phyloP scores from a whole-genome alignment of 2,797 vertebrate species.

The Semaprochilodus insignis region DNA sequence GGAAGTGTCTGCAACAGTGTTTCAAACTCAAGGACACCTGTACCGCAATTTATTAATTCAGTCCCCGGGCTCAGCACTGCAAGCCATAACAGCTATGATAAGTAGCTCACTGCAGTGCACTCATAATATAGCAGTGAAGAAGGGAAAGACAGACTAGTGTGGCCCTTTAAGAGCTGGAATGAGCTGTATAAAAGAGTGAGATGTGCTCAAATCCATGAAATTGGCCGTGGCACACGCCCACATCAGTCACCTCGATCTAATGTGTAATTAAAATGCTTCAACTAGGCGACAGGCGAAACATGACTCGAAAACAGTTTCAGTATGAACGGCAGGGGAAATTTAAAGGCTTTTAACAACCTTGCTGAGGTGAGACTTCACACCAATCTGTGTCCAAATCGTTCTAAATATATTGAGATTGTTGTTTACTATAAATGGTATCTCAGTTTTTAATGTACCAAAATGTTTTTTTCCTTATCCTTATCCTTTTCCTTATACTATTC shows the following conservation, averaged over 20 bases:
- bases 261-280: conserved; percentile 39
- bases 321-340: conserved; percentile 6
- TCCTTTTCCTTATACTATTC: too few species aligned
- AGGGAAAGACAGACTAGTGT: not conserved
- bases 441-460: not conserved
- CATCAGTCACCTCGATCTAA: conserved; percentile 34
- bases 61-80: not conserved
- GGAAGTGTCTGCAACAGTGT: not conserved
- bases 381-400: not conserved
- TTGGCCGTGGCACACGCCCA: conserved; percentile 21
- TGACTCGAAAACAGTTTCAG: not conserved
- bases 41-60: not conserved
- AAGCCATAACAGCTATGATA: not conserved
- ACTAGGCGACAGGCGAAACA: not conserved
- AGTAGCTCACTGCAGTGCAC: conserved; percentile 1
- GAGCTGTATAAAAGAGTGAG: not conserved
- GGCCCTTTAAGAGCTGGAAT: not conserved
- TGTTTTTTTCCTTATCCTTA: not conserved
- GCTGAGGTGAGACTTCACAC: not conserved
- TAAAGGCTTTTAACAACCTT: conserved; percentile 24
- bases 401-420: conserved; percentile 21
- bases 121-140: not conserved
- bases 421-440: not conserved
- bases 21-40: conserved; percentile 9
- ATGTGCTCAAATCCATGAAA: conserved; percentile 20